Base-by-base conservation (phyloP, 2,797 vertebrate genomes). In the Argyrosomus regius region DNA sequence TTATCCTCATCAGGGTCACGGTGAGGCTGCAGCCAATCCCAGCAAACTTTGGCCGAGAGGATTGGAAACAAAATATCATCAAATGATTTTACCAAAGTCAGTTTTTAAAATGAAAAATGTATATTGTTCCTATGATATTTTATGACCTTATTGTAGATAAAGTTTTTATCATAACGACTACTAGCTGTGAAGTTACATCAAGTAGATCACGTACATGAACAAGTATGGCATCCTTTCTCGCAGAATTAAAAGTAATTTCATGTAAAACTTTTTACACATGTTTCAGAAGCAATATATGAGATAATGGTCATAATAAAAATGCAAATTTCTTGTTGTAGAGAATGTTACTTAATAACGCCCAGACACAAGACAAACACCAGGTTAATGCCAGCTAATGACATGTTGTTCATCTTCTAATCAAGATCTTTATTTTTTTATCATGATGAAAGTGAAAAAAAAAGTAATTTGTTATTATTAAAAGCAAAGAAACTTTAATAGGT, bases 121-220 rank as follows among this genome's bases (percentile, higher is more conserved):
- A 8, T 20, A 22, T 49, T n/a, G 1, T 18, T 77, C 14, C 18
- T 58, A 2, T 9, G 28, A 31, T 64, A 26, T 58, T 8, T 39
- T 39, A 26, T 8, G 1, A 41, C 14, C n/a, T 69, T 17, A 48
- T 24, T 28, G 4, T 24, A 17, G 35, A 62, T 41, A 1, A 58
- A 61, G n/a, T 58, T 80, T 85, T 80, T 58, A 66, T 39, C 11
- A 28, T 77, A n/a, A 35, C 46, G 5, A 60, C 2, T 20, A 18
- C 7, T 46, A 7, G 28, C 20, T 10, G 12, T 68, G 3, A 53
- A 59, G 5, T 56, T n/a, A 46, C 4, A 54, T 45, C 35, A 35
- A 35, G 35, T 35, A 8, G 35, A 35, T 35, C 8, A 35, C 7
- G 8, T 35, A 35, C 8, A 2, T 35, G 35, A 31, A 31, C 7